phyloP scores from a whole-genome alignment of 2,888 invertebrate genomes.

The Mythimna loreyi region DNA sequence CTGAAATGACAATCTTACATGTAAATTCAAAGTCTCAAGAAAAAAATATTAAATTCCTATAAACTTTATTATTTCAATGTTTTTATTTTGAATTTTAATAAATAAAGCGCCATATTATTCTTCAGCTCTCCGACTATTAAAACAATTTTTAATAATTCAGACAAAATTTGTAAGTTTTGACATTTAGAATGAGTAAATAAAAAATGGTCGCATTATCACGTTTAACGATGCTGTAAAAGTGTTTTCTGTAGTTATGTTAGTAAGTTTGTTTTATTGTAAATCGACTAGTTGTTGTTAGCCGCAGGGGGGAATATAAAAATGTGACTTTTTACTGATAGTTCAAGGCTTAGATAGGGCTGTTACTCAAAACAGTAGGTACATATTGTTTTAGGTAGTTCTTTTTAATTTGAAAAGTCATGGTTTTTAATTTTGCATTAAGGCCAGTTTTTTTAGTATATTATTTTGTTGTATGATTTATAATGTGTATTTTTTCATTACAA shows the following conservation, averaged over 20 bases:
- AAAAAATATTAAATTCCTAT: too few species aligned
- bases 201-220: slow-evolving; percentile 70
- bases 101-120: neutral
- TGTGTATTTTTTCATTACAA: too few species aligned
- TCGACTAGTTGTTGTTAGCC: slow-evolving; percentile 62
- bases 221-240: slow-evolving; percentile 70
- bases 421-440: neutral
- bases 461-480: too few species aligned
- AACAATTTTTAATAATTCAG: slow-evolving; percentile 6
- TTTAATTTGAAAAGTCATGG: neutral
- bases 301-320: slow-evolving; percentile 59
- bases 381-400: neutral
- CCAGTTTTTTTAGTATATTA: too few species aligned
- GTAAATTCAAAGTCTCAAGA: too few species aligned
- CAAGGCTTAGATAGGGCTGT: slow-evolving; percentile 33
- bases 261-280: slow-evolving; percentile 73
- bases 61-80: neutral
- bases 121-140: slow-evolving; percentile 35
- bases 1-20: too few species aligned
- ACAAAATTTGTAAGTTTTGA: slow-evolving; percentile 42
- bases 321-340: slow-evolving; percentile 42
- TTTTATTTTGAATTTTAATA: neutral
- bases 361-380: neutral
- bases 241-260: slow-evolving; percentile 68
- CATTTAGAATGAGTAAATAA: slow-evolving; percentile 66